Conservation (phyloP, 2,797 vertebrate genomes). For the Monodelphis domestica region DNA sequence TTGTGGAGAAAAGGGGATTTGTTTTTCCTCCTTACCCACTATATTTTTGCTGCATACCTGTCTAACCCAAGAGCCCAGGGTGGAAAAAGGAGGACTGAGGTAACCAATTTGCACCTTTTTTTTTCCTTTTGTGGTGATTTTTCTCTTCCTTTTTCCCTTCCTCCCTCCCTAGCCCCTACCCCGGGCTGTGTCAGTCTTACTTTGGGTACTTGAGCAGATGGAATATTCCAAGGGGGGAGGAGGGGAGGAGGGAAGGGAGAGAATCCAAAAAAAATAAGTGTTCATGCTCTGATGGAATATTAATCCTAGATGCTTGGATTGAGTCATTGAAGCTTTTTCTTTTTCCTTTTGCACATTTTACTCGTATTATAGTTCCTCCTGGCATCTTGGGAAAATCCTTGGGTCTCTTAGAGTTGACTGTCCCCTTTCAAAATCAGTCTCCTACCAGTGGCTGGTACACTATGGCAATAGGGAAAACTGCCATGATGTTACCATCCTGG, state of each 20-base stretch:
- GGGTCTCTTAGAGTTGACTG: slow-evolving; percentile 79
- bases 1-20: slow-evolving; percentile 75
- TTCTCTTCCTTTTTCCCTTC: slow-evolving; percentile 75
- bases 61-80: slow-evolving; percentile 82
- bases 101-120: slow-evolving; percentile 83
- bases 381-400: background rate
- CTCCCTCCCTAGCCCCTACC: slow-evolving; percentile 70
- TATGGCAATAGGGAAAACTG: slow-evolving; percentile 45
- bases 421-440: slow-evolving; percentile 73
- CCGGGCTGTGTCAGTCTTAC: slow-evolving; percentile 78
- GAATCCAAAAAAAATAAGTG: slow-evolving; percentile 77
- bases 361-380: slow-evolving; percentile 84
- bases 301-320: slow-evolving; percentile 83
- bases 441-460: slow-evolving; percentile 72
- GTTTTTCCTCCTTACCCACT: slow-evolving; percentile 74
- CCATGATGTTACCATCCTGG: slow-evolving; percentile 25
- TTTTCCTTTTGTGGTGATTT: slow-evolving; percentile 79
- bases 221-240: slow-evolving; percentile 70
- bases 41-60: slow-evolving; percentile 80
- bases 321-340: slow-evolving; percentile 84
- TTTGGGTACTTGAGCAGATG: slow-evolving; percentile 82
- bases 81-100: slow-evolving; percentile 83
- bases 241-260: slow-evolving; percentile 73
- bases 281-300: slow-evolving; percentile 80
- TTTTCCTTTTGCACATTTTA: slow-evolving; percentile 86